phyloP scores from a whole-genome alignment of 2,797 vertebrate genomes.

The Parauchenoglanis punctatus region DNA sequence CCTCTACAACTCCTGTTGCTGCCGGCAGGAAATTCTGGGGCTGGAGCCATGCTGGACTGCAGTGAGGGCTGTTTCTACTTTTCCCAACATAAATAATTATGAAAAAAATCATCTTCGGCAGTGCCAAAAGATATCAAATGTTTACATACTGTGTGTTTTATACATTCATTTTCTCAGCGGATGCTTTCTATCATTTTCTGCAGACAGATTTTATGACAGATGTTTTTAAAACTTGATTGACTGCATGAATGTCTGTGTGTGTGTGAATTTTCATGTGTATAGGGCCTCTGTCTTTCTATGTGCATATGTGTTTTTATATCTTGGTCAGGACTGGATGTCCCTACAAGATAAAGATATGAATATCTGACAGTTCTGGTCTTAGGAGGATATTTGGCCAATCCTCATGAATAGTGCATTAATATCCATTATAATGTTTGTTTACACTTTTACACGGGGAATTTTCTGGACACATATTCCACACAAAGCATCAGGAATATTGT shows the following conservation, averaged over 20 bases:
- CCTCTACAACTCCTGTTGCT: neutral
- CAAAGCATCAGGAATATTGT: neutral
- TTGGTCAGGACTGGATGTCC: neutral
- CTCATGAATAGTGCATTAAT: slow-evolving; percentile 9
- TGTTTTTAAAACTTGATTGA: slow-evolving; percentile 33
- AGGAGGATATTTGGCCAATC: neutral
- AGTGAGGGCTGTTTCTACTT: slow-evolving; percentile 17
- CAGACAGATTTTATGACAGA: neutral
- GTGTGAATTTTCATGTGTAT: neutral
- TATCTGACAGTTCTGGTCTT: neutral
- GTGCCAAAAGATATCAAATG: slow-evolving; percentile 26
- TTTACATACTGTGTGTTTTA: slow-evolving; percentile 40
- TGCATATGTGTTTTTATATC: neutral
- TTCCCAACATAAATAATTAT: slow-evolving; percentile 35
- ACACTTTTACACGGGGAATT: neutral
- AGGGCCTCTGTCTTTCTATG: neutral
- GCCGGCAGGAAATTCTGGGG: slow-evolving; percentile 30
- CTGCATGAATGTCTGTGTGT: neutral
- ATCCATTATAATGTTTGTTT: slow-evolving; percentile 14
- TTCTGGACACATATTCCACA: neutral
- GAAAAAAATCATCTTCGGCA: slow-evolving; percentile 6
- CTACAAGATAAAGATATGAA: neutral
- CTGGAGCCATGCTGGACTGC: slow-evolving; percentile 21
- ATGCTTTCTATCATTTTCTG: slow-evolving; percentile 33
- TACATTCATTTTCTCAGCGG: slow-evolving; percentile 7